phyloP scores from a whole-genome alignment of 2,113 vertebrate genomes.

The Catharus fuscescens region DNA sequence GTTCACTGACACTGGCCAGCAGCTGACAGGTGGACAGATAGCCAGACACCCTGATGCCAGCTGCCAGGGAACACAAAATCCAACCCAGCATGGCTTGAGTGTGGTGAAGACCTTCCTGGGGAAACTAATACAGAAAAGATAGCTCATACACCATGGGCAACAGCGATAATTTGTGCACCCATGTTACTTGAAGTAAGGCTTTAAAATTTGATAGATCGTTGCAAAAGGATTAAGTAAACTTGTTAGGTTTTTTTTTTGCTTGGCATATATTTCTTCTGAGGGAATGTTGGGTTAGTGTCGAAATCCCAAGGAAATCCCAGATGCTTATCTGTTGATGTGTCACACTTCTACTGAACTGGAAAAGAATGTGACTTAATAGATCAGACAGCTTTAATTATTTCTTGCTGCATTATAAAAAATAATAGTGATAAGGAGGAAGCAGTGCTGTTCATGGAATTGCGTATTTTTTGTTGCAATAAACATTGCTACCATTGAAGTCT shows the following conservation, averaged over 20 bases:
- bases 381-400: not conserved
- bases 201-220: not conserved
- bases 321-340: not conserved
- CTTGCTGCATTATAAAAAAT: not conserved
- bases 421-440: not conserved
- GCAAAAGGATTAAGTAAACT: not conserved
- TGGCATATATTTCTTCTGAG: not conserved
- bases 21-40: not conserved
- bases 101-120: not conserved
- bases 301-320: not conserved
- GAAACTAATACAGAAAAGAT: not conserved
- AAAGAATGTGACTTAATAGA: not conserved
- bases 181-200: not conserved
- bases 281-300: not conserved
- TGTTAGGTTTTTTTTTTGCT: not conserved
- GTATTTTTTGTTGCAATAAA: not conserved
- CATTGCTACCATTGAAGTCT: not conserved
- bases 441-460: not conserved
- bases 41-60: not conserved
- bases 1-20: not conserved
- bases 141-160: not conserved
- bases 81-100: fast-evolving
- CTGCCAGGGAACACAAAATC: not conserved
- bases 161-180: fast-evolving
- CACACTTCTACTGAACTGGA: not conserved